Evolutionary conservation across 2,797 vertebrate genomes (phyloP), one percentile per base, ranked within the genome.

Genomic region (Gadopsis marmoratus): DNA sequence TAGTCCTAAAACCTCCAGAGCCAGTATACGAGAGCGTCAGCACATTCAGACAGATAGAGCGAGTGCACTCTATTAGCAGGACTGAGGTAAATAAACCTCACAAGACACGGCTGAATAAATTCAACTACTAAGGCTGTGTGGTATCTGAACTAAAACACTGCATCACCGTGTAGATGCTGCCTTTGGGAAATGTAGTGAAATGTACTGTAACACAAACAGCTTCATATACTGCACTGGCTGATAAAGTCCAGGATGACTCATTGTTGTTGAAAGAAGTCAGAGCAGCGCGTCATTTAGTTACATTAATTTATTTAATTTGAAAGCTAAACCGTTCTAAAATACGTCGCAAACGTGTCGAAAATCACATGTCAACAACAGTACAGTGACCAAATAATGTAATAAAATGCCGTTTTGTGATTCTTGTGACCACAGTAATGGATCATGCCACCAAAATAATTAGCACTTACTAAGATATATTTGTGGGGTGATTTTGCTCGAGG

Each of bases 21-120:
- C 83, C 67, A 23, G 33, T 71, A 79, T 91, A 85, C 87, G 84
- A 90, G 81, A 84, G 90, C 83, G 91, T 90, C 91, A 94, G 91
- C 91, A 91, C 81, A 92, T 93, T 90, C 88, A 89, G 89, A 91
- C 91, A 90, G 89, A 91, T 82, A 87, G 83, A 90, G 88, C 87
- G 73, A 92, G 87, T 89, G 90, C 92, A 94, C 89, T 93, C 91
- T 92, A 93, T 94, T 94, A 93, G 90, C 91, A 83, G 79, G 81
- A 85, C 86, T 80, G 91, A 92, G 88, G 91, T 94, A 94, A 94
- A 94, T 93, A 94, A 93, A 93, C 92, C 92, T 91, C 90, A 81
- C 82, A 91, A 88, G 89, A 89, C 91, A 91, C 83, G 86, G 90
- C 90, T 94, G 92, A 92, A 92, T 92, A 91, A 88, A 93, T 91